These are phyloP conservation scores for Coleophora deauratella DNA, from an alignment of 2,888 invertebrate genomes.

Conservation along the genomic window DNA sequence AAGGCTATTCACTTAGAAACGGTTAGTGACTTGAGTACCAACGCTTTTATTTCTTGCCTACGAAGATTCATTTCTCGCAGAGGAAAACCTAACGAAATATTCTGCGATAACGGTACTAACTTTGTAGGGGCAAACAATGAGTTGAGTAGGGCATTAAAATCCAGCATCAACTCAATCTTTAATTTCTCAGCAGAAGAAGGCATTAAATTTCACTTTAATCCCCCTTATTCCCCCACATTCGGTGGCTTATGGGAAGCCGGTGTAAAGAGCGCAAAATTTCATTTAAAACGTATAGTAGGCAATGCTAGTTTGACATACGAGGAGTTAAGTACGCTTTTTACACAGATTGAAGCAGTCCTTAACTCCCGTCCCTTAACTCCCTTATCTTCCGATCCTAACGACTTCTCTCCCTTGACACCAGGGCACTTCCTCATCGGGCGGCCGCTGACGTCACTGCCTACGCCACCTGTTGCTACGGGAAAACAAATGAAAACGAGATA, in stretches of 20 bases:
- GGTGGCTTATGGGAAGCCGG: constrained; percentile 4
- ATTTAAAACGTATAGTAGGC: constrained; percentile 10
- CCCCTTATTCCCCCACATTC: constrained; percentile 10
- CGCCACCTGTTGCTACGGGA: not conserved
- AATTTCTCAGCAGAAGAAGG: constrained; percentile 6
- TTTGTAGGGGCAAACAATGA: constrained; percentile 7
- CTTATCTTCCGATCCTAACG: too few relatives aligned
- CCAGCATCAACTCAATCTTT: constrained; percentile 4
- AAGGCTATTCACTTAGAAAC: constrained; percentile 10
- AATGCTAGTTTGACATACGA: constrained; percentile 14
- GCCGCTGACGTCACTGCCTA: constrained; percentile 10
- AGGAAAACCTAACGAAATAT: too few relatives aligned
- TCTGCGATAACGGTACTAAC: not conserved
- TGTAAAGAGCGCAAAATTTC: constrained; percentile 8
- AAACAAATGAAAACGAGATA: not conserved
- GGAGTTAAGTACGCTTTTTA: constrained; percentile 12
- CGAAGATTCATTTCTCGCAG: too few relatives aligned
- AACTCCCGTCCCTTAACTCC: constrained; percentile 18
- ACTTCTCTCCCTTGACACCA: too few relatives aligned
- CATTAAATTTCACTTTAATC: constrained; percentile 11
- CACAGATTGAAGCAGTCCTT: constrained; percentile 15
- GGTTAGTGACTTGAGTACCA: constrained; percentile 6
- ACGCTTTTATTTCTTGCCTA: not conserved
- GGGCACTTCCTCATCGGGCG: constrained; percentile 18
- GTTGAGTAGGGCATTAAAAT: constrained; percentile 2